Evolutionary conservation across 2,888 invertebrate genomes (phyloP).

Genomic region (Ceraclea dissimilis): DNA sequence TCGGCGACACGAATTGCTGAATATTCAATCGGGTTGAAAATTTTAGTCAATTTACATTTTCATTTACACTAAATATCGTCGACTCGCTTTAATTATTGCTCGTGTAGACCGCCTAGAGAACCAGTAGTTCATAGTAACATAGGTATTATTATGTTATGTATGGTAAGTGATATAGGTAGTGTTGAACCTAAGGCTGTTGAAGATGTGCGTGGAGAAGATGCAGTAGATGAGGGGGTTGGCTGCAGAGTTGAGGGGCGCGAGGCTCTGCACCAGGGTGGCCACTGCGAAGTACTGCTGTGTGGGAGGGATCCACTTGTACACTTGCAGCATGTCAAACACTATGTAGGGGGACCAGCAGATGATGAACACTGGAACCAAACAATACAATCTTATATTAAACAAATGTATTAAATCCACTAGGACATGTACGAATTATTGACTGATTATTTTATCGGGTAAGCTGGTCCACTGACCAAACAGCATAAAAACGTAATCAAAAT

Average conservation of each 20-base stretch:
- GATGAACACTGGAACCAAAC: constrained; percentile 71
- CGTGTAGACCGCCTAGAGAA: too few relatives aligned
- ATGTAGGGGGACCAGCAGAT: constrained; percentile 95
- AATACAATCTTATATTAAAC: constrained; percentile 1
- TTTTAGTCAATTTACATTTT: too few relatives aligned
- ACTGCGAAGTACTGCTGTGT: constrained; percentile 77
- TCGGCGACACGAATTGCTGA: too few relatives aligned
- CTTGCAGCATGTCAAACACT: constrained; percentile 84
- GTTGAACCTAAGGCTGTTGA: constrained; percentile 77
- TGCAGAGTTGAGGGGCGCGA: constrained; percentile 87
- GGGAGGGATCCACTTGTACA: constrained; percentile 72
- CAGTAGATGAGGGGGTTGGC: constrained; percentile 94
- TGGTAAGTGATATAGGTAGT: too few relatives aligned
- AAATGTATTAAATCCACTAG: too few relatives aligned
- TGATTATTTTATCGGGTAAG: not conserved
- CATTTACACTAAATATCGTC: too few relatives aligned
- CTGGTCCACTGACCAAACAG: not conserved
- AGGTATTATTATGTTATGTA: too few relatives aligned
- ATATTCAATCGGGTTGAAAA: too few relatives aligned
- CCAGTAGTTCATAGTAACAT: too few relatives aligned
- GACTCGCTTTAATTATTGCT: too few relatives aligned
- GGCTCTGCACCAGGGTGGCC: constrained; percentile 83
- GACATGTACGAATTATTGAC: too few relatives aligned
- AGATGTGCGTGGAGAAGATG: constrained; percentile 84
- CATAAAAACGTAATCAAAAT: too few relatives aligned